Percentiles rank a stretch among this genome's conserved stretches.
Conservation (phyloP, 2,888 invertebrate species). For the Minunthozetes semirufus region DNA sequence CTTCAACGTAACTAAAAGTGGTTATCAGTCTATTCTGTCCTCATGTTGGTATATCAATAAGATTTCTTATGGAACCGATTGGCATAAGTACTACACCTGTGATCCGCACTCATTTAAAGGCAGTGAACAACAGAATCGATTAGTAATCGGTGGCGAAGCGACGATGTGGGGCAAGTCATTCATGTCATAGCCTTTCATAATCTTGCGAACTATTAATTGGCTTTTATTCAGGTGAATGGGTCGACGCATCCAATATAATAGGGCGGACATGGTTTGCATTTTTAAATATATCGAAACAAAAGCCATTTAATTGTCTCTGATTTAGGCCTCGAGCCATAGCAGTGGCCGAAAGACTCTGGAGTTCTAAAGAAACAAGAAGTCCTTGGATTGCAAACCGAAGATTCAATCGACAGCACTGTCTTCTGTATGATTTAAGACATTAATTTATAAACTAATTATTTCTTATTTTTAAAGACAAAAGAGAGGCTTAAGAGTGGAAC, state of each 20-base stretch:
- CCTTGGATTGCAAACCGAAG: constrained; percentile 54
- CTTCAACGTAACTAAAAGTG: constrained; percentile 56
- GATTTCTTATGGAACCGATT: constrained; percentile 53
- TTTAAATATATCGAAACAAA: not conserved
- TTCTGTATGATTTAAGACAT: constrained; percentile 33
- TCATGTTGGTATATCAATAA: constrained; percentile 82
- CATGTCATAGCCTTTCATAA: not conserved
- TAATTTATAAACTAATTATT: not conserved
- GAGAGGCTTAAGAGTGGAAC: constrained; percentile 41
- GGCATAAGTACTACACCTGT: constrained; percentile 54
- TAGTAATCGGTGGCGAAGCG: constrained; percentile 80
- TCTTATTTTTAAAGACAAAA: constrained; percentile 30
- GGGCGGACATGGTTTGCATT: constrained; percentile 58
- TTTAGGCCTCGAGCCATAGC: constrained; percentile 69
- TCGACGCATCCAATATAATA: constrained; percentile 61
- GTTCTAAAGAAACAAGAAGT: constrained; percentile 48
- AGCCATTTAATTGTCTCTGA: constrained; percentile 36
- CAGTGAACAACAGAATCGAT: constrained; percentile 54
- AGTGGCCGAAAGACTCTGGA: constrained; percentile 80
- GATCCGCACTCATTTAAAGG: constrained; percentile 43
- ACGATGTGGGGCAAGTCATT: constrained; percentile 77
- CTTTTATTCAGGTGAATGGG: constrained; percentile 57
- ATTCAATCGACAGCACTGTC: constrained; percentile 58
- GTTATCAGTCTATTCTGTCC: constrained; percentile 61
- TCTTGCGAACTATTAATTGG: constrained; percentile 64